These are phyloP conservation scores for Rhodophaea formosa DNA, from an alignment of 2,888 invertebrate species.

Conservation along the genomic window DNA sequence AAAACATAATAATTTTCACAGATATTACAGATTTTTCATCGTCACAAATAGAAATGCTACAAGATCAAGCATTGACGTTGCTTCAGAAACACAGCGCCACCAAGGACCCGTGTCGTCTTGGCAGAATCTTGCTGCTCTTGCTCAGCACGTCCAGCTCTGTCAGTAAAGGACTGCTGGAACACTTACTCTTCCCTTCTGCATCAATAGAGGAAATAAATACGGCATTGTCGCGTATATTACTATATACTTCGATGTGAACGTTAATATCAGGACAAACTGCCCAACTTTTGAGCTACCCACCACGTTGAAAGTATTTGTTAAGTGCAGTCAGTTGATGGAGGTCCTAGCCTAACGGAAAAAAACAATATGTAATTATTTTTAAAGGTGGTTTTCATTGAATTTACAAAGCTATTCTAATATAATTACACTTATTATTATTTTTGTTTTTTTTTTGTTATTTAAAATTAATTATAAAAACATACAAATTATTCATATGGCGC, in stretches of 20 bases:
- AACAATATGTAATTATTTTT: too few relatives aligned
- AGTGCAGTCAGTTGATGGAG: too few relatives aligned
- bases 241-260: constrained; percentile 41
- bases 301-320: too few relatives aligned
- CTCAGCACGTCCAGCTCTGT: constrained; percentile 81
- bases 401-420: too few relatives aligned
- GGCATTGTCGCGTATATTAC: constrained; percentile 55
- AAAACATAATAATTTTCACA: constrained; percentile 28
- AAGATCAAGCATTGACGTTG: constrained; percentile 90
- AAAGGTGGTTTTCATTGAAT: too few relatives aligned
- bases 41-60: constrained; percentile 83
- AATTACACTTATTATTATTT: too few relatives aligned
- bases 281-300: too few relatives aligned
- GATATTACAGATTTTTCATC: constrained; percentile 43
- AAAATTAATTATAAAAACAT: too few relatives aligned
- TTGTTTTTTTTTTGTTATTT: too few relatives aligned
- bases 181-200: constrained; percentile 89
- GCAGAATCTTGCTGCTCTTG: constrained; percentile 86
- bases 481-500: too few relatives aligned
- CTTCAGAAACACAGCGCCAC: constrained; percentile 85
- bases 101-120: constrained; percentile 82
- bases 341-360: too few relatives aligned
- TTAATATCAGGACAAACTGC: background rate
- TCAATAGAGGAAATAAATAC: constrained; percentile 50
- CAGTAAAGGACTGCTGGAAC: constrained; percentile 68